Evolutionary conservation across 23 tunicate genomes (phyloP), one percentile per base, ranked within the genome.

Genomic region (Halocynthia aurantium): DNA sequence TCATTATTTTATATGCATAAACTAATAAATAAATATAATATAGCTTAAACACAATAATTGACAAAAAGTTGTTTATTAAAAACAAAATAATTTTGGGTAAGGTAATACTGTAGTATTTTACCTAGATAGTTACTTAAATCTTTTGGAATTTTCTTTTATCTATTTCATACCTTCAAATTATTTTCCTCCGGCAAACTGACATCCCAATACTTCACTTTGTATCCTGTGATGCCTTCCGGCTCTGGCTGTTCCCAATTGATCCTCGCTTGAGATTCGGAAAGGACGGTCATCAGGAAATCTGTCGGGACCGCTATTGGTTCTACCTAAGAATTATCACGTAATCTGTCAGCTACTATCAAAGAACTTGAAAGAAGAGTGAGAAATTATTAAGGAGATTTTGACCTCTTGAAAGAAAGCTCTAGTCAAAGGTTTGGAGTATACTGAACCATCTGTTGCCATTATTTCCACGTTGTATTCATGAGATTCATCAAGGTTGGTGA

Each of bases 201-300:
- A 56, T 74, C 78, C 78, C 78, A 74, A 74, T 74, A 74, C 20
- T 56, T 19, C 10, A 74, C 62, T 54, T 56, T 74, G 57, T 74
- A 74, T 51, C 78, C 78, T 18, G 78, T 74, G 78, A 74, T 54
- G 64, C 57, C 78, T 54, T 44, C 50, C 15, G 50, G 21, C 18
- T 52, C 63, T 0, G 62, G 50, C 9, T 53, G 78, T 54, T 74
- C 78, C 78, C 78, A 74, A 56, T n/a, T 5, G 13, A 74, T 54
- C 15, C 63, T 10, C n/a, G 78, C 78, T 56, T 74, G 62, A 8
- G 78, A 54, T 53, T 54, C 57, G 2, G 78, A 74, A 22, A 74
- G 15, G 49, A 54, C 31, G 8, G 19, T 20, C 12, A 49, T 22
- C 18, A 5, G 78, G 21, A 52, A 74, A 53, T 74, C 31, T 0